phyloP scores from a whole-genome alignment of 2,113 vertebrate genomes.

The Macrotis lagotis region DNA sequence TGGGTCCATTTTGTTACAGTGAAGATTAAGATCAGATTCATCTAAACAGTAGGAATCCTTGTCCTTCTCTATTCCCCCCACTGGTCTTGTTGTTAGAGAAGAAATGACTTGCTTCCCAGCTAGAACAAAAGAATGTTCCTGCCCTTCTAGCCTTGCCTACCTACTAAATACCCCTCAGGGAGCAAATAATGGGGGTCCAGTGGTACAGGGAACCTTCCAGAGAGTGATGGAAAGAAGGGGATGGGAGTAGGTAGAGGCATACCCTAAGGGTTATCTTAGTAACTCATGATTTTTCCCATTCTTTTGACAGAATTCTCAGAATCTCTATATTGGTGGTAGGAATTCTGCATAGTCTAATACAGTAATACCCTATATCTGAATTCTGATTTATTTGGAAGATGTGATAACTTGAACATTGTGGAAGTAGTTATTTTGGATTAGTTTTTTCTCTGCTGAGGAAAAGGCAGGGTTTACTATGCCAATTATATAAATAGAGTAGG shows the following conservation, averaged over 20 bases:
- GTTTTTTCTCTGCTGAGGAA: neutral
- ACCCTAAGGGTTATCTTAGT: too few relatives aligned
- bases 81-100: too few relatives aligned
- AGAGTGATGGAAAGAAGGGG: neutral
- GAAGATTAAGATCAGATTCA: neutral
- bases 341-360: neutral
- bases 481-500: neutral
- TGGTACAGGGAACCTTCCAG: neutral
- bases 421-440: neutral
- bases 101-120: neutral
- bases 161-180: neutral
- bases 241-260: neutral
- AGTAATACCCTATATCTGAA: neutral
- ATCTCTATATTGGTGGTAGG: neutral
- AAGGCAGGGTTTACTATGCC: neutral
- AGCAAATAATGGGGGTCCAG: neutral
- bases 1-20: neutral
- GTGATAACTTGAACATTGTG: neutral
- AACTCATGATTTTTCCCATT: neutral
- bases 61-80: too few relatives aligned
- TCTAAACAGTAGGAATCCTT: neutral
- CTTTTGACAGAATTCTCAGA: neutral
- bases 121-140: neutral
- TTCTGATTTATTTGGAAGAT: neutral
- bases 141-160: neutral